Base-by-base conservation (phyloP, 2,888 invertebrate genomes). In the Saturnia japonica region DNA sequence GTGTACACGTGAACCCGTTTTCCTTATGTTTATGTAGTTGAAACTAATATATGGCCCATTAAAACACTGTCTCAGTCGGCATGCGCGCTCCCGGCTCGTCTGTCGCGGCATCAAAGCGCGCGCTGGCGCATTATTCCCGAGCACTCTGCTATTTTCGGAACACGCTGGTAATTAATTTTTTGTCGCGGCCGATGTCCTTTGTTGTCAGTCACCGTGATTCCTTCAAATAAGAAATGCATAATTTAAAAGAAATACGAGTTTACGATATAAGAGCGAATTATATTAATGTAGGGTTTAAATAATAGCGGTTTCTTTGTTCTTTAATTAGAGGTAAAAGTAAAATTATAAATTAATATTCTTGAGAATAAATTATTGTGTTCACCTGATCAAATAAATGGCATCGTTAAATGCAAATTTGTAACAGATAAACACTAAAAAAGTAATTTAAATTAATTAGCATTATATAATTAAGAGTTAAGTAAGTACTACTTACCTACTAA, bases 151-250 rank as follows among this genome's bases (percentile, higher is more conserved):
- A 91, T 91, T 91, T 89, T 85, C 79, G 85, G 83, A 82, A 25
- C 57, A 3, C 14, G 54, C 14, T 76, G 76, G 82, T 87, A 90
- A 91, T 91, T 89, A 90, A 85, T 88, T 89, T 91, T 91, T 91
- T 89, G 89, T 90, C 87, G 82, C 82, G 78, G 76, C 81, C 74
- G 80, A 77, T 81, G 78, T 79, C 86, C 88, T 88, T 89, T 89
- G 89, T 89, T 86, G 84, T 87, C 70, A 70, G 54, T 54, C 51
- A 19, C 11, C 68, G 54, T 67, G 47, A 57, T 68, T 70, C 67
- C 67, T 67, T 28, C 22, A 28, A 45, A 51, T n/a, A 47, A 47
- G 64, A 69, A 42, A 60, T 28, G 47, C 51, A 34, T 22, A 62
- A 45, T 60, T 45, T 22, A 45, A 62, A 64, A 64, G 64, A 51